Base-by-base conservation (phyloP, 2,888 invertebrate genomes). In the Bombyx huttoni region DNA sequence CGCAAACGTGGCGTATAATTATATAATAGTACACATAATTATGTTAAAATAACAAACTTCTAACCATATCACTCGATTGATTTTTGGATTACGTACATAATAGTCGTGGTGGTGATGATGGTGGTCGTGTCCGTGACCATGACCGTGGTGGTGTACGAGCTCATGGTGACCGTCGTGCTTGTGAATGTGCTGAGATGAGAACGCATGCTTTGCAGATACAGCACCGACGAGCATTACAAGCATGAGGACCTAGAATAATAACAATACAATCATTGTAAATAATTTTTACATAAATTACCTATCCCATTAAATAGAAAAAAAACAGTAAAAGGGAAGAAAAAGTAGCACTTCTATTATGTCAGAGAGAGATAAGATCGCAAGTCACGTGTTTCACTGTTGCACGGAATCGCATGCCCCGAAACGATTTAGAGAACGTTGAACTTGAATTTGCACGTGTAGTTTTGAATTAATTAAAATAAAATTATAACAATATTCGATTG, bases 111-210 rank as follows among this genome's bases (percentile, higher is more conserved):
- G 59, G 1, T 40, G 8, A 40, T 40, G 40, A 24, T 24, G 24
- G 24, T 24, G 24, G 24, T 89, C 90, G 69, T 85, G 79, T 34
- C 78, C 73, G 56, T 76, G 73, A 61, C 83, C 85, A 14, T 71
- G 64, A 61, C 24, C 24, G 24, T 24, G 24, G 24, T 24, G 24
- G 24, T 77, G 77, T 50, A 64, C 58, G 24, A 61, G 59, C 47
- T 65, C 67, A n/a, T 54, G 71, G 48, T 54, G 71, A 54, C 60
- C 71, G 54, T 49, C 52, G 64, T 70, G 46, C 55, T 71, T 53
- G 56, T 68, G 52, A 65, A 71, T 61, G 56, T 64, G 64, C 53
- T 68, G 68, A 7, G 70, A 68, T 0, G 70, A 70, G 55, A 61
- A 68, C 8, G 63, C 64, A 73, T 60, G 61, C 5, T 56, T 47